Conservation (phyloP, 2,797 vertebrate species). For the Molossus molossus region DNA sequence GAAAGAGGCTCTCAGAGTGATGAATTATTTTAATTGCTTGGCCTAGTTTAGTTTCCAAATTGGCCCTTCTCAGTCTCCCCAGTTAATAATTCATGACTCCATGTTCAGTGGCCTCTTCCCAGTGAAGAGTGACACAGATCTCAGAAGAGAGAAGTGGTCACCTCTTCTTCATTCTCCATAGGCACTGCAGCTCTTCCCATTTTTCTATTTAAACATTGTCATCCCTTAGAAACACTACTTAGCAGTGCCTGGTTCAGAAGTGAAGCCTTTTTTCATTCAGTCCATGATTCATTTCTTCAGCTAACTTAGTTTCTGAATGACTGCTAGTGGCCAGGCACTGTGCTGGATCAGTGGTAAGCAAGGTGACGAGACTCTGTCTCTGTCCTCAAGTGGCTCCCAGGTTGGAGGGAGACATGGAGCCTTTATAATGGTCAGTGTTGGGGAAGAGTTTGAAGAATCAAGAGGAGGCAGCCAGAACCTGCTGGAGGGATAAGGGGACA, state of each 20-base stretch:
- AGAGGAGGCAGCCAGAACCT: not conserved
- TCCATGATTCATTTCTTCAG: conserved; percentile 49
- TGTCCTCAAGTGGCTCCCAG: not conserved
- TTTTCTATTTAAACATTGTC: conserved; percentile 4
- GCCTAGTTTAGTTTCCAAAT: not conserved
- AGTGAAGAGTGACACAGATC: not conserved
- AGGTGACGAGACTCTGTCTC: not conserved
- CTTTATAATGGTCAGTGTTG: not conserved
- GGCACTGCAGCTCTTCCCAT: not conserved
- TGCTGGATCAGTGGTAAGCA: not conserved
- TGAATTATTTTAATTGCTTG: conserved; percentile 58
- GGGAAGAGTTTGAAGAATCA: not conserved
- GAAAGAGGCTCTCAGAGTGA: conserved; percentile 62
- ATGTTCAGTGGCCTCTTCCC: not conserved
- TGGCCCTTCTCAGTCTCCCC: not conserved
- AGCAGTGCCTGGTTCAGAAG: conserved; percentile 1
- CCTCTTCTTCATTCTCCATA: not conserved
- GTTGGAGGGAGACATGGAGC: not conserved
- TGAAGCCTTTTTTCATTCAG: not conserved
- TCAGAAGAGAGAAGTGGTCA: not conserved
- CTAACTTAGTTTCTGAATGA: not conserved
- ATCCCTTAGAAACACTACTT: not conserved
- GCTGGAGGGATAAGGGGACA: not conserved
- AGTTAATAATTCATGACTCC: conserved; percentile 49
- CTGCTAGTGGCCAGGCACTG: not conserved